Evolutionary conservation across 2,888 invertebrate species (phyloP), one percentile per base, ranked within the genome.

Genomic region (Alsophila aescularia): DNA sequence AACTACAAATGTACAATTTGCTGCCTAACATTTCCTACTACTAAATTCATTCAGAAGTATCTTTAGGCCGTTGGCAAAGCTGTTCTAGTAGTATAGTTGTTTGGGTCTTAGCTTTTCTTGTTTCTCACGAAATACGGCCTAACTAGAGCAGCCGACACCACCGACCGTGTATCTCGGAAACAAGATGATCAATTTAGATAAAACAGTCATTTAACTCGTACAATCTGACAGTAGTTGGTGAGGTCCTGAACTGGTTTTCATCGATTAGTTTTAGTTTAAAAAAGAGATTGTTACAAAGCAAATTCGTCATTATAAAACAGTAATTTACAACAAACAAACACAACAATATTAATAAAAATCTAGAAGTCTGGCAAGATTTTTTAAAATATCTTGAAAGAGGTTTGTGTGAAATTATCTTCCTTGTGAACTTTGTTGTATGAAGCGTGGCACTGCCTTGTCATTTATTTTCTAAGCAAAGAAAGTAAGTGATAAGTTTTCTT

Each of bases 171-270:
- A 62, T 59, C 62, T 62, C 41, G 18, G 27, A 45, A 58, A 53
- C 62, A 60, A 62, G 60, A 55, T 54, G 55, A 62, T 58, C 62
- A 60, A 60, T 62, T 62, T 55, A 62, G 62, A 62, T 62, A 60
- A 60, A 62, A 55, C 55, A 45, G 49, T 58, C 50, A 55, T 62
- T 62, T 52, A 62, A 62, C 62, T 37, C 47, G 40, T 32, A 44
- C 44, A 44, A 54, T 54, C 54, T 54, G 54, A 49, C 49, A 43
- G 44, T 42, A 34, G 43, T 50, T 49, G 39, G 35, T 31, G 32
- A 45, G 45, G 40, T 44, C 40, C 54, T 13, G 27, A 24, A 24
- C 34, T 35, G 41, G 55, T 50, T 55, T 50, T 40, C 40, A 34
- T 31, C 40, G 40, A 49, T 54, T 44, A 50, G 40, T 29, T 5